Evolutionary conservation across 2,888 invertebrate genomes (phyloP).

Genomic region (Synergus itoensis): DNA sequence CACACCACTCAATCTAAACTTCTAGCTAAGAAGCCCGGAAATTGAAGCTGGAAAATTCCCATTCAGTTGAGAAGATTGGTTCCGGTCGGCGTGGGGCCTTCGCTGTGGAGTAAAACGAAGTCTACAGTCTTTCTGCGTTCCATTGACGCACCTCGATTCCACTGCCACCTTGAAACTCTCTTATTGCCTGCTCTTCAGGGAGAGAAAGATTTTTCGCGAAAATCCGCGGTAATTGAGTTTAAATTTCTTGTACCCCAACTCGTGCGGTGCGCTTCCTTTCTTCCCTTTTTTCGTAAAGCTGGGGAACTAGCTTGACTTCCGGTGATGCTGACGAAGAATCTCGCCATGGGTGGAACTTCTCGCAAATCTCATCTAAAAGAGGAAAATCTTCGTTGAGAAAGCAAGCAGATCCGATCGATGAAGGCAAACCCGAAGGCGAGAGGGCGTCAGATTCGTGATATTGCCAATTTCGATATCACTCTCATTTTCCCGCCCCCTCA

Average conservation of each 20-base stretch:
- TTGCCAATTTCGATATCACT: conserved; percentile 44
- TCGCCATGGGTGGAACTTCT: not conserved
- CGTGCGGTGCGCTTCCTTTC: not conserved
- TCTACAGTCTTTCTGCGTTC: conserved; percentile 24
- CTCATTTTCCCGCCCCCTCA: conserved; percentile 37
- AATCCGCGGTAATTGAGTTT: conserved; percentile 29
- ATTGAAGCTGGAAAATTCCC: conserved; percentile 38
- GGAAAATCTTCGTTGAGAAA: conserved; percentile 18
- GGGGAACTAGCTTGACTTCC: conserved; percentile 23
- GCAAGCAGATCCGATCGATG: conserved; percentile 26
- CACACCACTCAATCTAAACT: conserved; percentile 33
- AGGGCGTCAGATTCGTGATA: conserved; percentile 39
- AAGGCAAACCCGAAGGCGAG: conserved; percentile 22
- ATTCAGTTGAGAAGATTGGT: conserved; percentile 40
- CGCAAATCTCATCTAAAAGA: not conserved
- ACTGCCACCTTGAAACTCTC: not conserved
- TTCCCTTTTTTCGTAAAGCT: not conserved
- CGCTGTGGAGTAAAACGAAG: conserved; percentile 8
- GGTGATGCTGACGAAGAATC: conserved; percentile 22
- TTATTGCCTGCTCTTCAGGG: not conserved
- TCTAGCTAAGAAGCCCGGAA: conserved; percentile 33
- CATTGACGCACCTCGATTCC: conserved; percentile 30
- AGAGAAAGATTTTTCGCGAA: conserved; percentile 31
- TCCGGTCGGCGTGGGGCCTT: conserved; percentile 25
- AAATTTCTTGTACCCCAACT: conserved; percentile 33